Evolutionary conservation across 2,888 invertebrate species (phyloP).

Genomic region (Timema podura): DNA sequence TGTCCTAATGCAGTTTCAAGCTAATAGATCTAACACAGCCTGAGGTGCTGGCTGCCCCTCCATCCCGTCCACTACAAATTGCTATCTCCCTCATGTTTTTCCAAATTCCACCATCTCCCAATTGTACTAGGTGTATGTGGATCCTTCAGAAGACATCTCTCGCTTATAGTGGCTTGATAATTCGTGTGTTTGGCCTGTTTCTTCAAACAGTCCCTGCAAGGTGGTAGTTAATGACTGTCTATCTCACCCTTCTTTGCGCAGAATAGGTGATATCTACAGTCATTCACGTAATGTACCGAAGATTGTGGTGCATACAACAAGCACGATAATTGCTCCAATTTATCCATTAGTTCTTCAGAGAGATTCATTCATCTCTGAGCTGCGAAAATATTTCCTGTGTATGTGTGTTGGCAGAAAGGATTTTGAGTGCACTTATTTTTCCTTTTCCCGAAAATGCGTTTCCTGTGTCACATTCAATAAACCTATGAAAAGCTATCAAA

Average conservation of each 20-base stretch:
- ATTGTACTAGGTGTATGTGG: neutral
- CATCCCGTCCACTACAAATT: neutral
- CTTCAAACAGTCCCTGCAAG: neutral
- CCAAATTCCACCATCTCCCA: neutral
- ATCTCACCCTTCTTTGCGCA: neutral
- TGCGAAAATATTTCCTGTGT: neutral
- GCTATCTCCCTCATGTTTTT: neutral
- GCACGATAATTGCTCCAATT: neutral
- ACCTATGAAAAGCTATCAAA: neutral
- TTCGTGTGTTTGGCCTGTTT: neutral
- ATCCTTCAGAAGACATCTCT: neutral
- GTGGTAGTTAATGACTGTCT: slow-evolving; percentile 2
- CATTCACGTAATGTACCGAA: neutral
- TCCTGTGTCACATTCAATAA: slow-evolving; percentile 1
- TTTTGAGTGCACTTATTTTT: neutral
- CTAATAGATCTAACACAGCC: neutral
- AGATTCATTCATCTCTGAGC: slow-evolving; percentile 1
- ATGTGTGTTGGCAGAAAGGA: neutral
- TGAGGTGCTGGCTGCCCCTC: neutral
- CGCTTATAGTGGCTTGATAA: neutral
- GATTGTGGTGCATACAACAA: neutral
- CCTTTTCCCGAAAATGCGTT: neutral
- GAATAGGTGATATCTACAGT: neutral
- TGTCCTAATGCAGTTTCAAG: slow-evolving; percentile 4
- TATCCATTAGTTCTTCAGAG: slow-evolving; percentile 14